Evolutionary conservation across 2,113 vertebrate genomes (phyloP).

Genomic region (Nothoprocta pentlandii): DNA sequence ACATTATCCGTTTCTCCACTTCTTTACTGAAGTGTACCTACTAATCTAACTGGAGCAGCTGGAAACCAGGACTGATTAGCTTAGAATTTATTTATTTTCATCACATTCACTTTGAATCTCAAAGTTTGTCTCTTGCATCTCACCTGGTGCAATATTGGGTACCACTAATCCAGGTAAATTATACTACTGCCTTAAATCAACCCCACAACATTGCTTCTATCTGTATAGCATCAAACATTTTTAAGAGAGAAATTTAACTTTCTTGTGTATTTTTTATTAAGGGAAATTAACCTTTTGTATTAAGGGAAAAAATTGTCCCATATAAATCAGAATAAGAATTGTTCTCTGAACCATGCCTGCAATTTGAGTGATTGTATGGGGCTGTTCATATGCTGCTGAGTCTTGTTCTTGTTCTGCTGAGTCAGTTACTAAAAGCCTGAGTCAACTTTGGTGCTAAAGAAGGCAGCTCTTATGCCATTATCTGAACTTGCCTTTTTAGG

Average conservation of each 20-base stretch:
- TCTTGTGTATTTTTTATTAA: not conserved
- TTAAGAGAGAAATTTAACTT: not conserved
- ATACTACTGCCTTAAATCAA: not conserved
- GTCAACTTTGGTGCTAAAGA: constrained; percentile 47
- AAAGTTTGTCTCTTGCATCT: not conserved
- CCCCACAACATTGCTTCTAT: not conserved
- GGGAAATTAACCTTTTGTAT: not conserved
- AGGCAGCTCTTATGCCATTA: constrained; percentile 28
- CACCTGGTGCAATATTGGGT: not conserved
- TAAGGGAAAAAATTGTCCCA: not conserved
- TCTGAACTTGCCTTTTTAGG: not conserved
- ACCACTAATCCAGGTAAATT: not conserved
- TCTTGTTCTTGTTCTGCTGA: constrained; percentile 18
- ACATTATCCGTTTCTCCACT: not conserved
- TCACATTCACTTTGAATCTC: not conserved
- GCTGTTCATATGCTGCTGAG: not conserved
- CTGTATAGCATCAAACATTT: not conserved
- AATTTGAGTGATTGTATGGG: not conserved
- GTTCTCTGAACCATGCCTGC: not conserved
- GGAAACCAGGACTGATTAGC: not conserved
- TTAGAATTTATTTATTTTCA: not conserved
- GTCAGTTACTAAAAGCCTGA: constrained; percentile 51
- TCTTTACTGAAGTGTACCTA: not conserved
- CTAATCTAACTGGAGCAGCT: not conserved
- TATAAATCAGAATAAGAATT: not conserved